phyloP scores from a whole-genome alignment of 1,140 invertebrate genomes.

The Drosophila saltans region DNA sequence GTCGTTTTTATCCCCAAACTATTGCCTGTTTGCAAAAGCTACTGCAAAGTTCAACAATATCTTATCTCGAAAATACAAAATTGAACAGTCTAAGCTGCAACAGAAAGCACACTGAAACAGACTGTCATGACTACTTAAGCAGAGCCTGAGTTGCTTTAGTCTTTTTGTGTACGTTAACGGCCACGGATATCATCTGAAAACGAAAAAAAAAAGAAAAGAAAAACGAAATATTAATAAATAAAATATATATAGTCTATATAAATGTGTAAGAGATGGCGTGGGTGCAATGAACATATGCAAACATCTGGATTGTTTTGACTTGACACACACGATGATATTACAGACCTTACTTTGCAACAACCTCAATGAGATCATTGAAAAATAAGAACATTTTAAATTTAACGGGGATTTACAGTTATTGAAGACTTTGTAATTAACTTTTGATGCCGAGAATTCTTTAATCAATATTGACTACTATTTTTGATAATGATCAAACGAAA shows the following conservation, averaged over 20 bases:
- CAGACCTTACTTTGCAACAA: not conserved
- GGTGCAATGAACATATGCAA: too few species aligned
- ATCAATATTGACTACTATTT: too few species aligned
- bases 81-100: conserved; percentile 77
- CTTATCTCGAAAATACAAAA: conserved; percentile 60
- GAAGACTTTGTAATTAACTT: not conserved
- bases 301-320: conserved; percentile 1
- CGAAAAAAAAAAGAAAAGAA: not conserved
- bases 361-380: not conserved
- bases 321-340: not conserved
- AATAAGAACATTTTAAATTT: not conserved
- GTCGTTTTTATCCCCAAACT: conserved; percentile 14
- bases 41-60: conserved; percentile 42
- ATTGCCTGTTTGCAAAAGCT: conserved; percentile 55
- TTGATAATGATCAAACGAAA: too few species aligned
- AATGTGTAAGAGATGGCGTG: not conserved
- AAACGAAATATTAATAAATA: not conserved
- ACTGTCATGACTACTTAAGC: conserved; percentile 29
- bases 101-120: conserved; percentile 38
- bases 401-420: not conserved
- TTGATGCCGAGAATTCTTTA: not conserved
- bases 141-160: conserved; percentile 53
- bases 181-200: conserved; percentile 43
- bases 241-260: not conserved
- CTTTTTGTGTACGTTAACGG: conserved; percentile 42